A percentile compares a stretch with the other conserved stretches of the same genome.
These are phyloP conservation scores for Origma solitaria DNA, from an alignment of 2,113 vertebrate genomes.

Conservation along the genomic window DNA sequence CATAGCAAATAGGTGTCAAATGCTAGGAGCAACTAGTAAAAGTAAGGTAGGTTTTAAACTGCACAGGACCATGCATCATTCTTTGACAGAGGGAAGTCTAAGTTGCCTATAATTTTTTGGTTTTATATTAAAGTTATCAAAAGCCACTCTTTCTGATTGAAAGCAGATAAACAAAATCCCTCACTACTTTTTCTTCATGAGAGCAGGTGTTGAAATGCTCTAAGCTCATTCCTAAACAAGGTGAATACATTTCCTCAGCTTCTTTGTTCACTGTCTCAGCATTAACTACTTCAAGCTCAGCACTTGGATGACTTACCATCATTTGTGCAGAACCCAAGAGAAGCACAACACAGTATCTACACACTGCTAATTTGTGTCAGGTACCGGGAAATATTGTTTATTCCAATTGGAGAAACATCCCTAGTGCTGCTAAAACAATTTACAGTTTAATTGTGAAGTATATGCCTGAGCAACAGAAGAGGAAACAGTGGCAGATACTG, in stretches of 20 bases:
- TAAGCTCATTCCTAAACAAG: background rate
- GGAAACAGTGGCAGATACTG: background rate
- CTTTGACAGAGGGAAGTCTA: background rate
- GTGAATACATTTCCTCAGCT: background rate
- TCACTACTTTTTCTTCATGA: background rate
- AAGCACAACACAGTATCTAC: background rate
- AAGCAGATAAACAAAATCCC: background rate
- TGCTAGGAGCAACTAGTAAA: background rate
- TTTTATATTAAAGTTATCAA: background rate
- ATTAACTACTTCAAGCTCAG: background rate
- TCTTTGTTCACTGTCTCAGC: background rate
- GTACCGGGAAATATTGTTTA: background rate
- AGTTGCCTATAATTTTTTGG: background rate
- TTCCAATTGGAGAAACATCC: background rate
- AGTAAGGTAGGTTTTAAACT: background rate
- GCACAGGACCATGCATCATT: background rate
- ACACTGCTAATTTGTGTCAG: background rate
- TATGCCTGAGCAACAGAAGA: background rate
- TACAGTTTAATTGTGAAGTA: background rate
- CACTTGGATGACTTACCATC: background rate
- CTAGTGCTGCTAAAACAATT: background rate
- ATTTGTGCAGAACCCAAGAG: background rate
- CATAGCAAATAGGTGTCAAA: background rate
- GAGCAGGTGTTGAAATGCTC: background rate
- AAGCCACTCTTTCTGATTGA: background rate